phyloP scores from a whole-genome alignment of 1,140 invertebrate genomes.

The Atta texana region DNA sequence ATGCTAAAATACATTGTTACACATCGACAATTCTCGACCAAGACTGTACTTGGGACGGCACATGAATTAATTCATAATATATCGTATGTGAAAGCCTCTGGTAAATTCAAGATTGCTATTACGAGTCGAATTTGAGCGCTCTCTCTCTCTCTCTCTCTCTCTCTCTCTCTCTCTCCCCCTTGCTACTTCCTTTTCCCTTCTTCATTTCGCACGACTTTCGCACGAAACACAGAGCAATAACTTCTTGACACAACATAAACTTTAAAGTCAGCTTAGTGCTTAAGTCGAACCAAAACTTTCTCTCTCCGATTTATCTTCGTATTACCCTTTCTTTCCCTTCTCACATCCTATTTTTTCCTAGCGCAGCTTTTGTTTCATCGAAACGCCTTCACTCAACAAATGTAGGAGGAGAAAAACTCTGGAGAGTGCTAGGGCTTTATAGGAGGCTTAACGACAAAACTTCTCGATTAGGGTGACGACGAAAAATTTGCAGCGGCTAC shows the following conservation, averaged over 20 bases:
- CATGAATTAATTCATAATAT: conserved; percentile 76
- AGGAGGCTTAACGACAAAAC: conserved; percentile 67
- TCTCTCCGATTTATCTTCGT: conserved; percentile 18
- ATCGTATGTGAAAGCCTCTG: conserved; percentile 77
- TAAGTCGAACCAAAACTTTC: conserved; percentile 69
- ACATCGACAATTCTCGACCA: background rate
- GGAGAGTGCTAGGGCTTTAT: conserved; percentile 45
- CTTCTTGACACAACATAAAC: conserved; percentile 79
- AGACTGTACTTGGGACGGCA: conserved; percentile 26
- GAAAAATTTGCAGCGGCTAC: conserved; percentile 66
- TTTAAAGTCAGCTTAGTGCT: conserved; percentile 79
- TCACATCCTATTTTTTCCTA: conserved; percentile 49
- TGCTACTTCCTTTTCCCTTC: too few species aligned
- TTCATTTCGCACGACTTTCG: too few species aligned
- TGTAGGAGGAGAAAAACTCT: conserved; percentile 42
- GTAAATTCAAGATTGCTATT: conserved; percentile 78
- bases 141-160: conserved; percentile 56
- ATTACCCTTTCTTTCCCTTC: conserved; percentile 25
- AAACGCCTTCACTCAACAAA: conserved; percentile 54
- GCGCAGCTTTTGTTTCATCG: conserved; percentile 34
- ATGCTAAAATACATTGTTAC: conserved; percentile 37
- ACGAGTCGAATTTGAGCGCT: conserved; percentile 72
- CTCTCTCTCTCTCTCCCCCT: background rate
- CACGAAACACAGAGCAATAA: conserved; percentile 52
- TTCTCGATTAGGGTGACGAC: conserved; percentile 62